Base-by-base conservation (phyloP, 1,140 invertebrate species). In the Micrasema longulum region DNA sequence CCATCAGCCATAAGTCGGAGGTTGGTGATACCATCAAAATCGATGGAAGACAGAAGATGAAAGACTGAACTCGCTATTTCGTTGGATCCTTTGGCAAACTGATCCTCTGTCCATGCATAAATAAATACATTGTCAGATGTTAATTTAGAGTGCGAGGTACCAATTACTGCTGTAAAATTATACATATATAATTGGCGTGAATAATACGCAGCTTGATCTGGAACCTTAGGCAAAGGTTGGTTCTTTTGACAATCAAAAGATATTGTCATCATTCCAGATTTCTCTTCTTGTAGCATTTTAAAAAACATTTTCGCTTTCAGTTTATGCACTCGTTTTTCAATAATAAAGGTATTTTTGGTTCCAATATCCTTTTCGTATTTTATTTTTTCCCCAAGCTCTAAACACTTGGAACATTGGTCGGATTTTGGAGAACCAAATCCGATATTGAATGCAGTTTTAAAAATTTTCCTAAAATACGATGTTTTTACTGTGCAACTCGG, bases 211-310 rank as follows among this genome's bases (percentile, higher is more conserved):
- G 48, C 55, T 68, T 81, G 80, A 60, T 81, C 78, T 9, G 76
- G 78, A 11, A 81, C 12, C 72, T 80, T 81, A 1, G 78, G 77
- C 6, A 80, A 35, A 1, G 63, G 64, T 18, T 77, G 26, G 71
- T 81, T 80, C 67, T 81, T 80, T 67, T 80, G 74, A 35, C 77
- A 79, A 53, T 80, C 78, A 63, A 77, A 80, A 35, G 73, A 74
- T 2, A 79, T 57, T 35, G 60, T 77, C 55, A 71, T n/a, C 23
- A 76, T 35, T 22, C 18, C 55, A n/a, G 69, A 62, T 11, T 63
- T 41, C 43, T 63, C 22, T 11, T 63, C 41, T n/a, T 22, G 4
- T n/a, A 63, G 22, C 12, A 20, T n/a, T 20, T 45, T 20, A n/a
- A 43, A 63, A 20, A 63, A 63, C 5, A 18, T 26, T 10, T 57